Base-by-base conservation (phyloP, 2,888 invertebrate genomes). In the Nasonovia ribisnigri region DNA sequence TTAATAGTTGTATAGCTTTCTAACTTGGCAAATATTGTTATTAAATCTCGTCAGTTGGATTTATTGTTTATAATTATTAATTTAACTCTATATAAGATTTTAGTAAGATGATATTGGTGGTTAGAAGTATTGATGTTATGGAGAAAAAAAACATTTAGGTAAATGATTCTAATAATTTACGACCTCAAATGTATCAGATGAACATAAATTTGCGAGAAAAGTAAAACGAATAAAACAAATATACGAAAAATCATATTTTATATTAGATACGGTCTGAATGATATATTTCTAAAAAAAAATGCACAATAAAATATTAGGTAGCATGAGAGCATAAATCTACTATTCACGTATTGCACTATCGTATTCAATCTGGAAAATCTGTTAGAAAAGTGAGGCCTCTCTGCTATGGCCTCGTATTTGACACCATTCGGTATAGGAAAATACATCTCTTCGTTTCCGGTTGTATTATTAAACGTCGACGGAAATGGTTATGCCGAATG, bases 311-410 rank as follows among this genome's bases (percentile, higher is more conserved):
- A 84, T 57, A 84, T 29, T 36, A 46, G 26, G 8, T 11, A 29
- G n/a, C 16, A 11, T 46, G 46, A n/a, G 13, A 42, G 48, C 36
- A 20, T 20, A 42, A n/a, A 8, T 3, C 26, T 54, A 84, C 16
- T 51, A 4, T 54, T 57, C 36, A 20, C 16, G 8, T 77, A 36
- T 36, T 20, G 36, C 3, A 16, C 60, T 54, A 88, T 92, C 77
- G 77, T 20, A 67, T 92, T 92, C 24, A 43, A 77, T 92, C 88
- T 67, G 88, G 67, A 92, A 88, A 92, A 88, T 88, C 42, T 88
- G 57, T 67, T 88, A 20, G 84, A 92, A 92, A 92, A 87, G 92
- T 92, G 92, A 87, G 86, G 92, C 43, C 92, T 92, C 57, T 92
- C 36, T 48, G 20, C 26, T n/a, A 54, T 51, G 88, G 88, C 92